Conservation (phyloP, 2,113 vertebrate species). For the Xenotilapia longispinis region DNA sequence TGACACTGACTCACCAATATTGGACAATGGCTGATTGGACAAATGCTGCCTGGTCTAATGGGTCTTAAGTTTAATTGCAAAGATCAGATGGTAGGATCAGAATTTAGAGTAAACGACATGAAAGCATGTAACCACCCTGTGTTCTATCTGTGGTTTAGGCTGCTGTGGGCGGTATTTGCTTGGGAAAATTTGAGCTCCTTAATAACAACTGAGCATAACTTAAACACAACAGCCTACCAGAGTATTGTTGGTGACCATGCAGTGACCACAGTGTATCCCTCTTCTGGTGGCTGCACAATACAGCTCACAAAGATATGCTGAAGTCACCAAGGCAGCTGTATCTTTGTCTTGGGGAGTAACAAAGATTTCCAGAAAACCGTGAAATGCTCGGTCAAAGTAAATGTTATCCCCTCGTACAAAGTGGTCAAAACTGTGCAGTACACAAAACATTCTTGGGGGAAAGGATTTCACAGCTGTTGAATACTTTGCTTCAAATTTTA, state of each 20-base stretch:
- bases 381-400: neutral
- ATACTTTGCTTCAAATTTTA: neutral
- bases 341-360: neutral
- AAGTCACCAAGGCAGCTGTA: neutral
- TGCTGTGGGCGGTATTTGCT: neutral
- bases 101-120: neutral
- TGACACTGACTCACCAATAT: neutral
- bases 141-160: neutral
- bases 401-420: neutral
- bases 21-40: neutral
- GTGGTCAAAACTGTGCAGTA: neutral
- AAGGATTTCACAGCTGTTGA: neutral
- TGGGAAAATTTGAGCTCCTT: neutral
- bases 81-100: neutral
- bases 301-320: neutral
- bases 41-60: neutral
- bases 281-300: neutral
- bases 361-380: neutral
- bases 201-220: neutral
- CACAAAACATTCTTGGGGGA: neutral
- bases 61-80: neutral
- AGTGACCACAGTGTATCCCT: neutral
- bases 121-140: neutral
- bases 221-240: neutral
- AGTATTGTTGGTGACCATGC: neutral